Evolutionary conservation across 2,888 invertebrate genomes (phyloP), one percentile per base, ranked within the genome.

Genomic region (Cataglyphis livida): DNA sequence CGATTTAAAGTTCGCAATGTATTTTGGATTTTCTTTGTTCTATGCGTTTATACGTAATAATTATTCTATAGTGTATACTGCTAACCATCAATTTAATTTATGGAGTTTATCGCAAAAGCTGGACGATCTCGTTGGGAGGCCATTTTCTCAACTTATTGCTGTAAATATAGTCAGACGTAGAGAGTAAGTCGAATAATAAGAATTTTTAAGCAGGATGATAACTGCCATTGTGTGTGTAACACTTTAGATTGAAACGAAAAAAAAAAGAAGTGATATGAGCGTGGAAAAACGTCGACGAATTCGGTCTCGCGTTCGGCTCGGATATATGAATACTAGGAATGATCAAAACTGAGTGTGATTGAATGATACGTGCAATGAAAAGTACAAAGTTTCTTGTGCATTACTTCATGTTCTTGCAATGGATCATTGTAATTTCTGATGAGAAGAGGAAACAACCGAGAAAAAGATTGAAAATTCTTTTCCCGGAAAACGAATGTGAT

Each of bases 141-240:
- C 92, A 92, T 92, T 91, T 91, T 91, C 91, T 89, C 88, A 88
- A 89, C 88, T 90, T 85, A 90, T 90, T 90, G 85, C 90, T 93
- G 93, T 93, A 93, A 92, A 93, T 93, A 93, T 91, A 93, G 90
- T 91, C 87, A 90, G 82, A 84, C 90, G 88, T 89, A 92, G 92
- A 91, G 38, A 79, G n/a, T 76, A 76, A 75, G 88, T 92, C 85
- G 89, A 89, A 84, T 91, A 89, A 84, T 91, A 92, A 93, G 87
- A 91, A 90, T 92, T 91, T 91, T 91, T 90, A 90, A 91, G 91
- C 91, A 92, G 93, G 92, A 92, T 92, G 90, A 93, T 92, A 71
- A 93, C 93, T 94, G 93, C 93, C 93, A 92, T 79, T 93, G 92
- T 90, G 85, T 88, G 91, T 92, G 91, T 92, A 92, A 91, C 92